Conservation (phyloP, 2,888 invertebrate species). For the Macrophya alboannulata region DNA sequence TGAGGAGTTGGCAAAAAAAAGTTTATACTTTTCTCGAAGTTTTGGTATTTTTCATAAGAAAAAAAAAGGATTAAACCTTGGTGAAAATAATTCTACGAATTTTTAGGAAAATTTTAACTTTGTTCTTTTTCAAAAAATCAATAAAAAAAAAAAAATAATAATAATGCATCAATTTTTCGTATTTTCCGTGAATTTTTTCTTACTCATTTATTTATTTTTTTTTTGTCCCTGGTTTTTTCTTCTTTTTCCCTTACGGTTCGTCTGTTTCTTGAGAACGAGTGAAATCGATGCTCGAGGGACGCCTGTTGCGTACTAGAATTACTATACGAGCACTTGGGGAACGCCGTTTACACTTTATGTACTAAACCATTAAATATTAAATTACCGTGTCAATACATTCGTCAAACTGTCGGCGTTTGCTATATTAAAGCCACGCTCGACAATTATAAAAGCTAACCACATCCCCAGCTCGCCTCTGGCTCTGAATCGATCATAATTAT, state of each 20-base stretch:
- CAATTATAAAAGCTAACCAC: conserved; percentile 16
- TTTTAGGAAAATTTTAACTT: too few species aligned
- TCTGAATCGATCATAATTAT: background rate
- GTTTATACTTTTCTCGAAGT: too few species aligned
- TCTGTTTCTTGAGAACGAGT: background rate
- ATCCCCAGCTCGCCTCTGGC: background rate
- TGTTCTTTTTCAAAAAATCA: too few species aligned
- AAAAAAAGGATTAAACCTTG: too few species aligned
- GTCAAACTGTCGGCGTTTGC: background rate
- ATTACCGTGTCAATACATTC: conserved; percentile 38
- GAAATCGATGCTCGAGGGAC: background rate
- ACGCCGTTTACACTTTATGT: conserved; percentile 21
- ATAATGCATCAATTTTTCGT: background rate
- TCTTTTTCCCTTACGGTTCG: background rate
- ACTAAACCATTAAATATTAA: conserved; percentile 17
- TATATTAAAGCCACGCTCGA: background rate
- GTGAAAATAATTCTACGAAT: too few species aligned
- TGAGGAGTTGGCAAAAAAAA: too few species aligned
- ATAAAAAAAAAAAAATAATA: too few species aligned
- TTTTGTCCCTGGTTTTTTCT: background rate
- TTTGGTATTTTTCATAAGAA: too few species aligned
- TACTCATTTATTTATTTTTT: background rate
- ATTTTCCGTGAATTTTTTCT: background rate
- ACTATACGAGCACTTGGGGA: too few species aligned
- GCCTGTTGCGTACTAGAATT: conserved; percentile 24